Evolutionary conservation across 2,797 vertebrate genomes (phyloP).

Genomic region (Somateria mollissima): DNA sequence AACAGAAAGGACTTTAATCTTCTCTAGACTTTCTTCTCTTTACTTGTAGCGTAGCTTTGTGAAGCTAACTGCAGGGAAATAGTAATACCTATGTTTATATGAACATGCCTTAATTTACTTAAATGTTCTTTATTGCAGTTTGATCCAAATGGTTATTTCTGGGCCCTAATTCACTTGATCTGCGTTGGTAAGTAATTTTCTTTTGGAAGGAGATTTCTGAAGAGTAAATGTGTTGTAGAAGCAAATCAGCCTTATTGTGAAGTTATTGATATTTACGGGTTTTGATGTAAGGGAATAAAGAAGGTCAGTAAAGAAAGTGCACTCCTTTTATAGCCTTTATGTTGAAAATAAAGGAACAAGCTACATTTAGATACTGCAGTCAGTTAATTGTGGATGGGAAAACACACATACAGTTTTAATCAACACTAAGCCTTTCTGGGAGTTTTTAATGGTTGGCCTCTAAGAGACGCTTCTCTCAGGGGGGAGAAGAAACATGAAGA

Average conservation of each 20-base stretch:
- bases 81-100: neutral
- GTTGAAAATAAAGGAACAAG: neutral
- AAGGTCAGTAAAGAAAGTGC: neutral
- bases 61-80: neutral
- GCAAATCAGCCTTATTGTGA: neutral
- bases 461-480: neutral
- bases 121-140: slow-evolving; percentile 82
- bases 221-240: neutral
- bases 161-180: slow-evolving; percentile 87
- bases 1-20: neutral
- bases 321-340: neutral
- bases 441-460: neutral
- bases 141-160: slow-evolving; percentile 87
- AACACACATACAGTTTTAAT: neutral
- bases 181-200: slow-evolving; percentile 88
- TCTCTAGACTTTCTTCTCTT: neutral
- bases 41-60: neutral
- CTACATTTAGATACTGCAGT: neutral
- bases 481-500: neutral
- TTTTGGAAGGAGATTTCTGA: neutral
- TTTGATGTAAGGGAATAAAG: neutral
- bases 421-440: neutral
- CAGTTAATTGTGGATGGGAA: neutral
- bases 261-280: neutral
- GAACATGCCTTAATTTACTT: neutral